These are phyloP conservation scores for Neodiprion lecontei DNA, from an alignment of 1,140 invertebrate species.

Conservation along the genomic window DNA sequence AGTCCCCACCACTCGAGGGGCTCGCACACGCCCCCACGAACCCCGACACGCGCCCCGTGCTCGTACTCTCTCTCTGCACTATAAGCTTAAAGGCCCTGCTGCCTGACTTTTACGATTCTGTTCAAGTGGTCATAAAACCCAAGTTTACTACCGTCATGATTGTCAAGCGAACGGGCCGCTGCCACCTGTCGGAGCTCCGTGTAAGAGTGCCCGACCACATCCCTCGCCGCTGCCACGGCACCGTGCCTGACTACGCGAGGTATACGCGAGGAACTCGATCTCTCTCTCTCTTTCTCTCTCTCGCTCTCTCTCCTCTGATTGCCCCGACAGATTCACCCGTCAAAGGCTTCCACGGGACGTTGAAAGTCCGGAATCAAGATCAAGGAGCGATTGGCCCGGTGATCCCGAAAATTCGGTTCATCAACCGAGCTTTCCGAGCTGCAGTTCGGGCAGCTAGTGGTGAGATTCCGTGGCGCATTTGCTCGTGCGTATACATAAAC, in stretches of 20 bases:
- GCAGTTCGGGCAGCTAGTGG: not conserved
- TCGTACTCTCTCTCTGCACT: slow-evolving; percentile 38
- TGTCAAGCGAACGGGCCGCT: slow-evolving; percentile 60
- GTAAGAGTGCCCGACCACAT: slow-evolving; percentile 37
- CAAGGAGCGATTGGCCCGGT: too few relatives aligned
- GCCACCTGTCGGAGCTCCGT: slow-evolving; percentile 62
- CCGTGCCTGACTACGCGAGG: not conserved
- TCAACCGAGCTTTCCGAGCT: not conserved
- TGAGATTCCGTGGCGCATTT: slow-evolving; percentile 9
- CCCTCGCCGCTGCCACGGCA: not conserved
- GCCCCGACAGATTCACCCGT: slow-evolving; percentile 15
- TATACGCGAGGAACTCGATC: not conserved
- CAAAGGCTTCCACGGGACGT: not conserved
- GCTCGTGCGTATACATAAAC: too few relatives aligned
- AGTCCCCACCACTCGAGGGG: slow-evolving; percentile 23
- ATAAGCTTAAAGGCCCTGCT: slow-evolving; percentile 60
- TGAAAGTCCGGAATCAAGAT: not conserved
- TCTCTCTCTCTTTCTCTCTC: slow-evolving; percentile 21
- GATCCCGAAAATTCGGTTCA: not conserved
- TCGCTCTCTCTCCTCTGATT: slow-evolving; percentile 16
- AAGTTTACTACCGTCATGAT: slow-evolving; percentile 64
- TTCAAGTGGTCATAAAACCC: slow-evolving; percentile 64
- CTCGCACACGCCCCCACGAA: slow-evolving; percentile 55
- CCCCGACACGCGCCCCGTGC: slow-evolving; percentile 60
- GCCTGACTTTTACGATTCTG: slow-evolving; percentile 65